These are phyloP conservation scores for Nemopilema nomurai DNA, from an alignment of 30 jellyfish, hydroid and myxozoan species.

Conservation along the genomic window DNA sequence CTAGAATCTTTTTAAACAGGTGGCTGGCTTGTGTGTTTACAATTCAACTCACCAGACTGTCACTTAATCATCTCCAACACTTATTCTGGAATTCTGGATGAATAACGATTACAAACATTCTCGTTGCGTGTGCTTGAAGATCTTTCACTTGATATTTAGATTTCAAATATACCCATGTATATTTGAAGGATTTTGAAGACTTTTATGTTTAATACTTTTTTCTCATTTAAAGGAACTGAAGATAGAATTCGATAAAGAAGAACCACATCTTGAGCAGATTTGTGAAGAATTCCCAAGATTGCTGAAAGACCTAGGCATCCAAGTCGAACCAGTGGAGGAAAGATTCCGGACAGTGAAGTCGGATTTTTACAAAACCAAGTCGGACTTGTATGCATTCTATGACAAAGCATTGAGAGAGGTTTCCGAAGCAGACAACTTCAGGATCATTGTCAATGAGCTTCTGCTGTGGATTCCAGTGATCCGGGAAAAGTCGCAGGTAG, in stretches of 20 bases:
- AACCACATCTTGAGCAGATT: constrained; percentile 60
- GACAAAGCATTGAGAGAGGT: constrained; percentile 43
- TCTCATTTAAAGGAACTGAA: constrained; percentile 56
- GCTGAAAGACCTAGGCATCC: constrained; percentile 79
- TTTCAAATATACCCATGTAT: too few relatives aligned
- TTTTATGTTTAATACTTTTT: neutral
- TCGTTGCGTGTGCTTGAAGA: too few relatives aligned
- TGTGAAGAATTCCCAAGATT: constrained; percentile 67
- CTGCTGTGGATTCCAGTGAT: constrained; percentile 87
- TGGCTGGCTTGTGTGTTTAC: too few relatives aligned
- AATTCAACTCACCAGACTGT: too few relatives aligned
- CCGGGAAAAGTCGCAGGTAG: constrained; percentile 31
- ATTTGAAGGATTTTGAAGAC: too few relatives aligned
- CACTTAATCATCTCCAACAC: too few relatives aligned
- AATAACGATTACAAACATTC: too few relatives aligned
- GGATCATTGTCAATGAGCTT: constrained; percentile 52
- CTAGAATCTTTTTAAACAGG: too few relatives aligned
- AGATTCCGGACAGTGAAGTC: constrained; percentile 57
- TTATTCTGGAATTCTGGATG: too few relatives aligned
- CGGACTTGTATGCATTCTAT: constrained; percentile 54
- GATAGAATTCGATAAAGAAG: constrained; percentile 63
- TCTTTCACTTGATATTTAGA: too few relatives aligned
- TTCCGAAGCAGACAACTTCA: constrained; percentile 68
- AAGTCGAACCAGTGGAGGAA: constrained; percentile 86
- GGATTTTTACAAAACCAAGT: constrained; percentile 62